phyloP scores from a whole-genome alignment of 2,888 invertebrate species.

The Osmoderma eremita region DNA sequence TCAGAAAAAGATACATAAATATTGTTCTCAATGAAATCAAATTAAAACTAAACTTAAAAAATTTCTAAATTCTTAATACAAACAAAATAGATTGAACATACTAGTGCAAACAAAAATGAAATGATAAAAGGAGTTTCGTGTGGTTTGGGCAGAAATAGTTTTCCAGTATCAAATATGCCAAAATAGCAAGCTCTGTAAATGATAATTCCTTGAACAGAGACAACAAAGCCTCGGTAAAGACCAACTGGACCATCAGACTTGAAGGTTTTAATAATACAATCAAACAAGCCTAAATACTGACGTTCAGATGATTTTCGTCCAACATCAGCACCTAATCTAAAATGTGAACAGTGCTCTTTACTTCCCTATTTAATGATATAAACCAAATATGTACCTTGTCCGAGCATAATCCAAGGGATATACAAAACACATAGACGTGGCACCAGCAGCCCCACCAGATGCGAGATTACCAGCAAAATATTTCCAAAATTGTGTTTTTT shows the following conservation, averaged over 20 bases:
- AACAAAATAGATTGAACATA: constrained; percentile 51
- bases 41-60: background rate
- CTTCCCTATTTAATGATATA: no score
- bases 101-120: constrained; percentile 94
- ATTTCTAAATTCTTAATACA: background rate
- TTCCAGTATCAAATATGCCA: constrained; percentile 95
- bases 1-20: background rate
- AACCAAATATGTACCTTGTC: constrained; percentile 72
- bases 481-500: constrained; percentile 89
- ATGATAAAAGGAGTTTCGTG: constrained; percentile 91
- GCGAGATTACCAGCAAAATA: constrained; percentile 90
- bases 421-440: constrained; percentile 92
- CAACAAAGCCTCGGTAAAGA: constrained; percentile 93
- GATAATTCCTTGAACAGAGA: constrained; percentile 95
- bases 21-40: background rate
- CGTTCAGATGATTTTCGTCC: constrained; percentile 83
- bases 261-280: constrained; percentile 87
- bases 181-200: constrained; percentile 97
- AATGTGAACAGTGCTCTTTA: background rate
- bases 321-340: constrained; percentile 77
- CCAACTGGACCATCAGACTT: constrained; percentile 86
- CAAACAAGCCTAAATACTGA: constrained; percentile 89
- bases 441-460: constrained; percentile 94
- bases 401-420: constrained; percentile 96
- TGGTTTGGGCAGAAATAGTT: constrained; percentile 91